These are phyloP conservation scores for Cecidostiba fungosa DNA, from an alignment of 2,888 invertebrate species.

Conservation along the genomic window DNA sequence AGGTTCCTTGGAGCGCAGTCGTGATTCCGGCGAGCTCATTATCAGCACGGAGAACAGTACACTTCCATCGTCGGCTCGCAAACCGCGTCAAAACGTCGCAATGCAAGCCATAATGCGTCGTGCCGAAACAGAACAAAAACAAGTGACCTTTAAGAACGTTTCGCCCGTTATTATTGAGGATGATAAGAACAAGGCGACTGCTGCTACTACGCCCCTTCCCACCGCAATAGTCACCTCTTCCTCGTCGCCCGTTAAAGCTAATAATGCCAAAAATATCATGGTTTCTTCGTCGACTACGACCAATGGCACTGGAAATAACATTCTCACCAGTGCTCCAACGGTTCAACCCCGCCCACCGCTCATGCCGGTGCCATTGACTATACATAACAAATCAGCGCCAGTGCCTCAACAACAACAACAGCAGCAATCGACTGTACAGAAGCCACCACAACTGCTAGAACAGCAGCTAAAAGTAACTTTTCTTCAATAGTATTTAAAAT, in stretches of 20 bases:
- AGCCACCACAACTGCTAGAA: conserved; percentile 24
- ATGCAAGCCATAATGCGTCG: conserved; percentile 89
- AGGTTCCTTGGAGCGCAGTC: conserved; percentile 85
- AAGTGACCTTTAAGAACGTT: conserved; percentile 79
- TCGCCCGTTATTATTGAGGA: conserved; percentile 75
- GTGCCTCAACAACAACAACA: conserved; percentile 42
- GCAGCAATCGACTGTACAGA: conserved; percentile 14
- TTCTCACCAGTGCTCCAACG: conserved; percentile 25
- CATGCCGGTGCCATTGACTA: conserved; percentile 65
- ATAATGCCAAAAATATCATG: conserved; percentile 37
- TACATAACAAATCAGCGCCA: conserved; percentile 29
- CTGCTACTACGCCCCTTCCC: neutral
- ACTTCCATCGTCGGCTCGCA: conserved; percentile 67
- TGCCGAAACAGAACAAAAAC: conserved; percentile 86
- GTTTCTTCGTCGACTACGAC: conserved; percentile 26
- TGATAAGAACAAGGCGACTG: conserved; percentile 34
- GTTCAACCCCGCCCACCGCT: conserved; percentile 68
- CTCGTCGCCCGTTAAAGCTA: conserved; percentile 39
- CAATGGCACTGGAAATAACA: neutral
- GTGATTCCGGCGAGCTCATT: conserved; percentile 75
- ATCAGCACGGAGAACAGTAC: conserved; percentile 68
- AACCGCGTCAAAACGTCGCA: conserved; percentile 87
- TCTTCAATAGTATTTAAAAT: neutral
- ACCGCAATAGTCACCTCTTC: neutral
- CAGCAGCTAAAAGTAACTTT: conserved; percentile 45